A percentile compares a stretch with the other conserved stretches of the same genome.
Conservation (phyloP, 1,140 invertebrate species). For the Hycleus phaleratus region DNA sequence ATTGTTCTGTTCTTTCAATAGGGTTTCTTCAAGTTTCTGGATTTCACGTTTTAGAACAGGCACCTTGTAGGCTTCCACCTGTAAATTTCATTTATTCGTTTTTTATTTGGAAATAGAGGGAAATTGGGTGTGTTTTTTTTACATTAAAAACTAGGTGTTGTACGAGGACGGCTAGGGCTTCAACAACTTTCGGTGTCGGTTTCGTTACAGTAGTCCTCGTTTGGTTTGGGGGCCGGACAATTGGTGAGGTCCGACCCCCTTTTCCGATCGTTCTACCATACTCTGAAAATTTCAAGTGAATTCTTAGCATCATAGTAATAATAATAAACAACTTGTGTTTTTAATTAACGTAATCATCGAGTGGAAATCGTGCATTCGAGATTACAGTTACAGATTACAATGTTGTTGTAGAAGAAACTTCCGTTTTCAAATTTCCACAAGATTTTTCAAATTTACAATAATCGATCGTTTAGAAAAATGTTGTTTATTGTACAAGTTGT, state of each 20-base stretch:
- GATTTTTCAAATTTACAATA: too few relatives aligned
- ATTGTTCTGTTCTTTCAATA: too few relatives aligned
- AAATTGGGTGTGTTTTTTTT: conserved; percentile 33
- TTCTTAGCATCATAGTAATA: too few relatives aligned
- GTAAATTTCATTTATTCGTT: background rate
- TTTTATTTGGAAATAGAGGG: background rate
- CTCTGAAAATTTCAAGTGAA: conserved; percentile 25
- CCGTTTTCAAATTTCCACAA: too few relatives aligned
- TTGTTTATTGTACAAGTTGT: too few relatives aligned
- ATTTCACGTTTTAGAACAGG: conserved; percentile 47
- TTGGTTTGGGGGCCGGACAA: conserved; percentile 29
- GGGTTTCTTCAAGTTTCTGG: background rate
- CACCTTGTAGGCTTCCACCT: conserved; percentile 55
- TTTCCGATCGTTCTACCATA: conserved; percentile 32
- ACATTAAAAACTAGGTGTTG: conserved; percentile 65
- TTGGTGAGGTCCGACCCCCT: conserved; percentile 35
- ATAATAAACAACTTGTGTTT: too few relatives aligned
- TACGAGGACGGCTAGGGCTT: conserved; percentile 61
- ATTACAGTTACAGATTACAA: too few relatives aligned
- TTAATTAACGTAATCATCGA: too few relatives aligned
- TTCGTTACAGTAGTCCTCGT: conserved; percentile 20
- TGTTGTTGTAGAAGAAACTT: too few relatives aligned
- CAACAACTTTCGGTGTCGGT: conserved; percentile 45
- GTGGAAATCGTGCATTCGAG: too few relatives aligned
- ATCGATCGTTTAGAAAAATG: too few relatives aligned